A percentile compares a stretch with the other conserved stretches of the same genome.
Conservation (phyloP, 2,113 vertebrate genomes). For the Etheostoma spectabile region DNA sequence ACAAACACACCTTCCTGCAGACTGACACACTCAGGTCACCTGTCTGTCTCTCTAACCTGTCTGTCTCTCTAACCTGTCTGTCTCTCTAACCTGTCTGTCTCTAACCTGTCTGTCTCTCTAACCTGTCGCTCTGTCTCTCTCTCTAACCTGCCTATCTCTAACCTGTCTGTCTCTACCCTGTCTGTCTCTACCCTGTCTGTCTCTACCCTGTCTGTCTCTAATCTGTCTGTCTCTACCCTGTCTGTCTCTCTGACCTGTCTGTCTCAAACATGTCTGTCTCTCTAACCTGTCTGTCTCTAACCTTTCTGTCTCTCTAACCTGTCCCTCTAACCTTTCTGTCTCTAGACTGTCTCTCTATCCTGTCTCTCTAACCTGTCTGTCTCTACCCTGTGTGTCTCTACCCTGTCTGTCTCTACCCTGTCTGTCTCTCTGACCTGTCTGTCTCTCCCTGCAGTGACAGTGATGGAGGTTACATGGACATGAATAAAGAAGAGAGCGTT, state of each 20-base stretch:
- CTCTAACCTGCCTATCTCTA: background rate
- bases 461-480: conserved; percentile 94
- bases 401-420: background rate
- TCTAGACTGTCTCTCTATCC: no score
- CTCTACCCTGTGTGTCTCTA: background rate
- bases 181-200: no score
- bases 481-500: conserved; percentile 87
- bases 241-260: no score
- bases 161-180: background rate
- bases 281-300: background rate
- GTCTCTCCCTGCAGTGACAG: conserved; percentile 75
- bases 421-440: background rate
- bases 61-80: no score
- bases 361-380: background rate
- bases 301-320: background rate
- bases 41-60: background rate
- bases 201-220: no score
- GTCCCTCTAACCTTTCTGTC: background rate
- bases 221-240: no score
- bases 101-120: background rate
- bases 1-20: conserved; percentile 87
- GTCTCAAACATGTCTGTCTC: no score
- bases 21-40: conserved; percentile 6
- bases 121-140: no score
- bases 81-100: no score